Conservation (phyloP, 2,113 vertebrate species). For the Leucoraja erinaceus region DNA sequence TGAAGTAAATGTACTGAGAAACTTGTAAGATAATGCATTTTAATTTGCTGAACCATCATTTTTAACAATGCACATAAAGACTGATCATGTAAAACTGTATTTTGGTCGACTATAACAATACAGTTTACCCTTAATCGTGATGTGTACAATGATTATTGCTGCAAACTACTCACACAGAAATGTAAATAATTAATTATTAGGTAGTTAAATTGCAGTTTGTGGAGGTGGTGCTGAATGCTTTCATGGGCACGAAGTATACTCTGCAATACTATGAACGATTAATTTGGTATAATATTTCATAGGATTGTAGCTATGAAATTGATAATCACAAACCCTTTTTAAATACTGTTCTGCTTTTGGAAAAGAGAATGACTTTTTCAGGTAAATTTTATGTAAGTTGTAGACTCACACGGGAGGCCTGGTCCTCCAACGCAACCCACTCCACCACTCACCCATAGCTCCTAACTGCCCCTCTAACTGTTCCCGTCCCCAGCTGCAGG, state of each 20-base stretch:
- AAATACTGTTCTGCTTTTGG: background rate
- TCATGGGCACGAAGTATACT: background rate
- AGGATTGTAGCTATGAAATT: background rate
- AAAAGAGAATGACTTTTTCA: background rate
- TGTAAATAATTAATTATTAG: constrained; percentile 7
- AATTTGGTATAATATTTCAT: background rate
- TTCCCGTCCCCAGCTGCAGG: too few species aligned
- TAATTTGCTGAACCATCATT: background rate
- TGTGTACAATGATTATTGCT: background rate
- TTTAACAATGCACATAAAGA: background rate
- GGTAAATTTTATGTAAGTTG: background rate
- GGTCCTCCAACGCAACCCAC: too few species aligned
- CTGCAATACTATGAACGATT: too few species aligned
- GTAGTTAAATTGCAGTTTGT: background rate
- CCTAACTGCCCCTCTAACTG: too few species aligned
- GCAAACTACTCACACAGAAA: background rate
- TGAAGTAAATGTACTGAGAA: background rate
- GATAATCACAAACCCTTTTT: background rate
- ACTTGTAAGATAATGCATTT: background rate
- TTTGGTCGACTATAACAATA: background rate
- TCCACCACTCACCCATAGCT: too few species aligned
- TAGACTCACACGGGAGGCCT: too few species aligned
- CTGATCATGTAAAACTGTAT: background rate
- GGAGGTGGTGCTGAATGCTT: background rate
- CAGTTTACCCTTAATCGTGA: too few species aligned